Base-by-base conservation (phyloP, 2,113 vertebrate species). In the Danionella cerebrum region DNA sequence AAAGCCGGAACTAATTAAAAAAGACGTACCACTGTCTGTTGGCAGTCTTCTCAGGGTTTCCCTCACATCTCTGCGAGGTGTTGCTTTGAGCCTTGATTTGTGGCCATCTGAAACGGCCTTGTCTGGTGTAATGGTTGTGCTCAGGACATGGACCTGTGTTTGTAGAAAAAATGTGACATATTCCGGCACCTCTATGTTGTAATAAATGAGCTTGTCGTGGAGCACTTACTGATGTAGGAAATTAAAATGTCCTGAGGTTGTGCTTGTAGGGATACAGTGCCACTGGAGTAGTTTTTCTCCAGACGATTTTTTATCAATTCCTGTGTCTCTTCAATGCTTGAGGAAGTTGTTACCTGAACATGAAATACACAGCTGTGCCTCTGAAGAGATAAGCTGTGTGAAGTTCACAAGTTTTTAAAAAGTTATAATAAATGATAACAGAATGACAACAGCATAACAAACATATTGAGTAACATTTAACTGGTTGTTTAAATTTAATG, bases 41-140 rank as follows among this genome's bases (percentile, higher is more conserved):
- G 65, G 90, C 89, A 0, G 18, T 27, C 12, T 36, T 41, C 2
- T 36, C 25, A 13, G 75, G 64, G 69, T 92, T 88, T 79, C 84
- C 88, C 8, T 72, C 74, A 64, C 93, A 97, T 5, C 50, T 63
- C 38, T 27, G 55, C 10, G 35, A 63, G 0, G 69, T 80, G 10
- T 16, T 78, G 47, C 63, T 62, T 0, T 80, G 80, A 53, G 90
- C 89, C 16, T 51, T 55, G 9, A 81, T 91, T 48, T 70, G 19
- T 0, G 72, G 83, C 93, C 94, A 94, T 1, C 51, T 59, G 57
- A 91, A 95, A 48, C 71, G 80, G 5, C 92, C 92, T 67, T 89
- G 88, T 76, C 80, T 80, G 6, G 74, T 81, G 2, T 80, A 83
- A 10, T 67, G 25, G 1, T 69, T 82, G 67, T 83, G 73, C 3